These are phyloP conservation scores for Chunga burmeisteri DNA, from an alignment of 2,113 vertebrate genomes.

Conservation along the genomic window DNA sequence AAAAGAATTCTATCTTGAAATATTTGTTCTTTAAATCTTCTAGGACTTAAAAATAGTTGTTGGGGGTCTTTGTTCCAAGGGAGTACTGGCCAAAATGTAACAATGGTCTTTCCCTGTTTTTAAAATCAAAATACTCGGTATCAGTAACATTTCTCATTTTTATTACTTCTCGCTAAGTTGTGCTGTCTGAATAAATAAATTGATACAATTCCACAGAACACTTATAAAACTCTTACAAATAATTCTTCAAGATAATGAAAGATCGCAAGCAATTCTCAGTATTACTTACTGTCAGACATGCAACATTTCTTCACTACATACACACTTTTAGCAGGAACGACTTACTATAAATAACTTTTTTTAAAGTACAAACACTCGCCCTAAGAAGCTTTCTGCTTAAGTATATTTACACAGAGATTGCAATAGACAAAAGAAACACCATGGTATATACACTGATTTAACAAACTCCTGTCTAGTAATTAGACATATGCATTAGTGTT, in stretches of 20 bases:
- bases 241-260: not conserved
- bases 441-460: not conserved
- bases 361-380: not conserved
- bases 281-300: not conserved
- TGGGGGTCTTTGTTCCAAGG: not conserved
- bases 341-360: not conserved
- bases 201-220: not conserved
- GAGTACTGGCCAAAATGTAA: not conserved
- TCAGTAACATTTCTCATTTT: not conserved
- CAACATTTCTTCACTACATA: not conserved
- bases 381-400: not conserved
- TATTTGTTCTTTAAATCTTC: not conserved
- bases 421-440: not conserved
- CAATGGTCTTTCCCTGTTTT: not conserved
- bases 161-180: not conserved
- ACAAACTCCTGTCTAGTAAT: not conserved
- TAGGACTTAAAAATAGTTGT: not conserved
- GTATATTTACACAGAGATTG: not conserved
- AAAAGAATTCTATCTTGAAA: not conserved
- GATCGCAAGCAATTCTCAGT: not conserved
- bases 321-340: not conserved
- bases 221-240: not conserved
- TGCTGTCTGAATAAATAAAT: not conserved
- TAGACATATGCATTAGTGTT: not conserved
- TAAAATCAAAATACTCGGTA: not conserved